These are phyloP conservation scores for Microplitis deprimator DNA, from an alignment of 2,888 invertebrate species.

Conservation along the genomic window DNA sequence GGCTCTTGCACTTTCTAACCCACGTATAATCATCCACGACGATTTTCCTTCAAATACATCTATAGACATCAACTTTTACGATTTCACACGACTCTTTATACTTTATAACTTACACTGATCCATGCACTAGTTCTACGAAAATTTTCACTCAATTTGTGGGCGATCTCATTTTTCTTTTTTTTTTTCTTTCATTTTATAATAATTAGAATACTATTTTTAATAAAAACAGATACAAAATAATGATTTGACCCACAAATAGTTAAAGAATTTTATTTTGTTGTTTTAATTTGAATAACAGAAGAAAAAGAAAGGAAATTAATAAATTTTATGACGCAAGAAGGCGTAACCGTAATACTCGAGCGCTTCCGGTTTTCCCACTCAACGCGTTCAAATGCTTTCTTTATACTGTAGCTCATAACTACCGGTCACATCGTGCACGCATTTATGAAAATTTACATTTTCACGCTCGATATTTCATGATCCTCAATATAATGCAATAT, in stretches of 20 bases:
- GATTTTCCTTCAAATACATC: slow-evolving; percentile 19
- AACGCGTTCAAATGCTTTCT: slow-evolving; percentile 14
- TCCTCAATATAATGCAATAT: neutral
- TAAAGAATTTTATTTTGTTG: slow-evolving; percentile 21
- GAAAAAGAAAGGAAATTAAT: slow-evolving; percentile 51
- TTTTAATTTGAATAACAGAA: slow-evolving; percentile 33
- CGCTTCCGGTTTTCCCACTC: slow-evolving; percentile 46
- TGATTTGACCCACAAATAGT: neutral
- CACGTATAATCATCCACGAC: slow-evolving; percentile 22
- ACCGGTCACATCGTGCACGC: slow-evolving; percentile 3
- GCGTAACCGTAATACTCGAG: slow-evolving; percentile 50
- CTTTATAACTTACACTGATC: neutral
- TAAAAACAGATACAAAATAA: neutral
- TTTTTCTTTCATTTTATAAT: neutral
- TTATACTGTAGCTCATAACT: slow-evolving; percentile 4
- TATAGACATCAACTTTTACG: slow-evolving; percentile 41
- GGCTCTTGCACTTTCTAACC: slow-evolving; percentile 29
- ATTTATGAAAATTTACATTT: slow-evolving; percentile 21
- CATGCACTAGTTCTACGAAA: slow-evolving; percentile 11
- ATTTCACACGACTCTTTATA: slow-evolving; percentile 27
- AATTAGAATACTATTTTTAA: neutral
- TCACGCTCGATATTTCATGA: slow-evolving; percentile 22
- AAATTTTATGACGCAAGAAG: slow-evolving; percentile 50
- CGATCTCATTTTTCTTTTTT: neutral
- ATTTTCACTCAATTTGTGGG: slow-evolving; percentile 26